Evolutionary conservation across 2,888 invertebrate genomes (phyloP).

Genomic region (Drosophila multiciliata): DNA sequence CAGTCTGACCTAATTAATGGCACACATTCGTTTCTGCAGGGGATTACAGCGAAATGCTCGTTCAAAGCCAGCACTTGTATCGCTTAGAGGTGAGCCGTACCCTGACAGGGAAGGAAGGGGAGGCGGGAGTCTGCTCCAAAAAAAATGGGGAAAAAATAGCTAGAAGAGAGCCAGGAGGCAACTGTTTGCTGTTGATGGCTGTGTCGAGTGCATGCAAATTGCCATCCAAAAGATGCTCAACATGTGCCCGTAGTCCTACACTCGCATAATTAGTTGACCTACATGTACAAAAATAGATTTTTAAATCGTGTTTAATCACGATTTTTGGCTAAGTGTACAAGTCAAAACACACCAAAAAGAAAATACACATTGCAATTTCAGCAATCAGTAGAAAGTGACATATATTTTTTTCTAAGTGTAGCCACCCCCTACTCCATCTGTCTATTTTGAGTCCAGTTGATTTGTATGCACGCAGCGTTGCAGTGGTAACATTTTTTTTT

Average conservation of each 20-base stretch:
- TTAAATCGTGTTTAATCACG: background rate
- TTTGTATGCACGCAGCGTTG: conserved; percentile 70
- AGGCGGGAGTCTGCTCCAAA: background rate
- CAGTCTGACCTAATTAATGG: conserved; percentile 72
- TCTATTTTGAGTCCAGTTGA: conserved; percentile 35
- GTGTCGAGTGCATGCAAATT: conserved; percentile 78
- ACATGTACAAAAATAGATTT: background rate
- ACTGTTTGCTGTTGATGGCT: conserved; percentile 78
- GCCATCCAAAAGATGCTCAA: conserved; percentile 76
- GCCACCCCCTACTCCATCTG: background rate
- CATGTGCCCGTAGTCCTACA: conserved; percentile 59
- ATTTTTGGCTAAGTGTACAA: no score
- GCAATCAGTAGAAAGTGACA: background rate
- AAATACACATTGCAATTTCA: background rate
- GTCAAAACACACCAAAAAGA: no score
- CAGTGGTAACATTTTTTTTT: conserved; percentile 22
- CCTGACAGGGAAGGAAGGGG: background rate
- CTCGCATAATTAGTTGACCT: background rate
- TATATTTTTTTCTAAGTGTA: background rate
- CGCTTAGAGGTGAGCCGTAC: conserved; percentile 29
- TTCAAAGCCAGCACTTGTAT: conserved; percentile 54
- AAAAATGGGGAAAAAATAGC: conserved; percentile 12
- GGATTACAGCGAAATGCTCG: conserved; percentile 62
- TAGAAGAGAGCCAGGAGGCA: conserved; percentile 53
- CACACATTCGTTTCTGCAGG: conserved; percentile 56